Base-by-base conservation (phyloP, 2,113 vertebrate genomes). In the Sylvia atricapilla region DNA sequence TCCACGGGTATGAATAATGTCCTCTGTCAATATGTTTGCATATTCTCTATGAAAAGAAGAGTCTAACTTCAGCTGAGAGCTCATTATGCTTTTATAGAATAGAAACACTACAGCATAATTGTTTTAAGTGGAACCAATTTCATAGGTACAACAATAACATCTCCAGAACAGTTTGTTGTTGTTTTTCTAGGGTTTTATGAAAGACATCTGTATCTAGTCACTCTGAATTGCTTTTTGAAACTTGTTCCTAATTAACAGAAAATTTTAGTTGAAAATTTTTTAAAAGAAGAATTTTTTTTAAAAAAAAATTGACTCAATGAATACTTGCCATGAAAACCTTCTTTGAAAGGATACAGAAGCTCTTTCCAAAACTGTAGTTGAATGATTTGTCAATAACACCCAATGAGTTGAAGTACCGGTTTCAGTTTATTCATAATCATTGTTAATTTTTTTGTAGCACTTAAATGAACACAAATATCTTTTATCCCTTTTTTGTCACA, bases 81-180 rank as follows among this genome's bases (percentile, higher is more conserved):
- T 90, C 15, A 66, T 76, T 31, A 23, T 53, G 28, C 3, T 73
- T 72, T 85, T 72, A 30, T 49, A 53, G 66, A 90, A 64, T 25
- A 64, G 41, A 91, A 82, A 60, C 7, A 1, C 8, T 37, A 30
- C 22, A 50, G 15, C 4, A 33, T 53, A 73, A 89, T 83, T 95
- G 39, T 93, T 91, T 84, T 72, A 83, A 77, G 22, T 73, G 39
- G 41, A 88, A 49, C 17, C 58, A 69, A 76, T 86, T 94, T 23
- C 41, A 39, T 30, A 80, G 39, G 20, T 83, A 49, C 16, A 72
- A 22, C 13, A 81, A 84, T 46, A 93, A n/a, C 37, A 56, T n/a
- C 24, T 76, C 31, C 28, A 73, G 37, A 90, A 44, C 17, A 41
- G 7, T 67, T 78, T n/a, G 8, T 37, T 75, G 4, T 13, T 67